Evolutionary conservation across 2,113 vertebrate species (phyloP), one percentile per base, ranked within the genome.

Genomic region (Rhabdornis inornatus): DNA sequence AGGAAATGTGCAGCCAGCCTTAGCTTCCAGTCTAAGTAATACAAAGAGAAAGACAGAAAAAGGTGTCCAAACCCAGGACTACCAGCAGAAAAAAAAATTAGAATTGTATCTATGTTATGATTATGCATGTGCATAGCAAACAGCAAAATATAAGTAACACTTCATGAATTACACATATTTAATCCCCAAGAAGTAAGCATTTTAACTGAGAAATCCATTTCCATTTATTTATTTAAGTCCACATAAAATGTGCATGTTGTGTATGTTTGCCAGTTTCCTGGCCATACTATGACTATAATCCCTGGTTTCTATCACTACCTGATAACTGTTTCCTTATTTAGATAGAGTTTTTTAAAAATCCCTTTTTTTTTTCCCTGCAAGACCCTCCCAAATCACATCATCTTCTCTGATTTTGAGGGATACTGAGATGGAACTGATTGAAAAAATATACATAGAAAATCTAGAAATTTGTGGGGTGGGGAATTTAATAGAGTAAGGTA

Each of bases 71-170:
- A 86, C 14, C 16, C 61, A 94, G 94, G 47, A 72, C 55, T 68
- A 82, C 42, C 69, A 81, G 68, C 52, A 96, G 68, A 83, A 96
- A 83, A 50, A 63, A 49, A 78, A 47, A 92, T 97, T 91, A 91
- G 74, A 42, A 83, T 80, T 77, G 11, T 80, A 89, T 35, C 52
- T 70, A 7, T 47, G 33, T 35, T 92, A 91, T 74, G 47, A 88
- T 78, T 70, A 64, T 24, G 52, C 22, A 56, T 59, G 11, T 47
- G 64, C 90, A 78, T 44, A 91, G 35, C 56, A 93, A 92, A 30
- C n/a, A 72, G 50, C 35, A 83, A 91, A 90, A 90, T 59, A 65
- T 7, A 95, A 81, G 65, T 27, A 92, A 68, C 30, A 35, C 70
- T 94, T 95, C 68, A 69, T 83, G 89, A 92, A 94, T 94, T 42